phyloP scores from a whole-genome alignment of 2,888 invertebrate genomes.

The Onchidella celtica region DNA sequence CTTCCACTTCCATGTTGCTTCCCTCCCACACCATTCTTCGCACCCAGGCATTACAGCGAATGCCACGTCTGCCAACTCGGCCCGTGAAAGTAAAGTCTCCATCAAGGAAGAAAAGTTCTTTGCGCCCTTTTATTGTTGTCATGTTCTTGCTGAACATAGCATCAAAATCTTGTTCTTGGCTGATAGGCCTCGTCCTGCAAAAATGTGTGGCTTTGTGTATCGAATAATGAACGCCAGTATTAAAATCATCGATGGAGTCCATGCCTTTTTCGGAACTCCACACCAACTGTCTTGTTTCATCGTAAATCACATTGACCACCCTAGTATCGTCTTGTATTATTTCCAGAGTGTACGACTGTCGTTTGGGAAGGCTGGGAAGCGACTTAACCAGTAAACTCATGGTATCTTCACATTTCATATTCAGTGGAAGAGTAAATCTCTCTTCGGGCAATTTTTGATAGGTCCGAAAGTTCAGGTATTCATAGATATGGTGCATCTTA shows the following conservation, averaged over 20 bases:
- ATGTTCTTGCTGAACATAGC: neutral
- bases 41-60: neutral
- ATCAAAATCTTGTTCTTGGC: neutral
- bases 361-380: neutral
- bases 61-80: neutral
- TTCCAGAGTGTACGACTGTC: constrained; percentile 26
- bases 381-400: neutral
- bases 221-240: constrained; percentile 11
- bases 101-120: constrained; percentile 5
- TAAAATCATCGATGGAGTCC: constrained; percentile 16
- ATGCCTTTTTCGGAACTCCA: neutral
- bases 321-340: neutral
- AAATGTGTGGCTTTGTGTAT: neutral
- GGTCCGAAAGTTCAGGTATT: constrained; percentile 59
- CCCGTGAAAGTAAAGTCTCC: constrained; percentile 13
- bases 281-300: neutral
- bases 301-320: neutral
- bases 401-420: constrained; percentile 19
- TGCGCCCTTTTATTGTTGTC: neutral
- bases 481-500: constrained; percentile 63
- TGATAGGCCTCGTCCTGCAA: neutral
- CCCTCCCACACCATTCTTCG: neutral
- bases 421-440: neutral
- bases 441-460: constrained; percentile 6
- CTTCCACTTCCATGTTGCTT: neutral